phyloP scores from a whole-genome alignment of 2,888 invertebrate species.

The Cenopis cana region DNA sequence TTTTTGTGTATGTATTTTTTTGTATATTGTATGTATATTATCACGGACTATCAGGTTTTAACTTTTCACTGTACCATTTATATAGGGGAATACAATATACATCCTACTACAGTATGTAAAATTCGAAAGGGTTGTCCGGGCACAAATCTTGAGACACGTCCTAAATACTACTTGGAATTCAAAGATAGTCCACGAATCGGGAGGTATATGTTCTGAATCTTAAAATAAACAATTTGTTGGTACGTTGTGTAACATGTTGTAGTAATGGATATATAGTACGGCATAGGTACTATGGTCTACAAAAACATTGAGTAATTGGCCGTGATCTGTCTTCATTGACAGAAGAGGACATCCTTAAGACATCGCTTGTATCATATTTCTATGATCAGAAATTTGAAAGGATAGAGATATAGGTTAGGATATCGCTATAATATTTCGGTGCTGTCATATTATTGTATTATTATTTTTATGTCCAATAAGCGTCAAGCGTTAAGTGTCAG shows the following conservation, averaged over 20 bases:
- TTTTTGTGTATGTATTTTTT: no score
- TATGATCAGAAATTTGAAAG: not conserved
- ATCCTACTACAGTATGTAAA: not conserved
- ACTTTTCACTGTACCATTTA: not conserved
- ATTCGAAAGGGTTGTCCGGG: not conserved
- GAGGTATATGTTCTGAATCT: conserved; percentile 35
- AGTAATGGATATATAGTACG: not conserved
- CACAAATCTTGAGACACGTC: conserved; percentile 14
- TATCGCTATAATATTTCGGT: not conserved
- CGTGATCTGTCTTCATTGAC: not conserved
- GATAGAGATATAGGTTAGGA: not conserved
- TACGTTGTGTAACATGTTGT: conserved; percentile 13
- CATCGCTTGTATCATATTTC: not conserved
- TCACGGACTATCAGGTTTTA: not conserved
- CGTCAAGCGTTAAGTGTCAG: not conserved
- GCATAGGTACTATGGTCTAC: not conserved
- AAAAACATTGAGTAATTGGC: not conserved
- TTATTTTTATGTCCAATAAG: not conserved
- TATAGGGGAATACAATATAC: not conserved
- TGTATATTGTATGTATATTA: not conserved
- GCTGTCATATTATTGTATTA: no score
- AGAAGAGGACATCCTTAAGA: not conserved
- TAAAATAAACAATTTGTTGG: conserved; percentile 31
- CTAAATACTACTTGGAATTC: conserved; percentile 35
- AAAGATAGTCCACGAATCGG: conserved; percentile 20